Percentiles rank a stretch among this genome's conserved stretches.
phyloP scores from a whole-genome alignment of 2,113 vertebrate genomes.

The Oreochromis aureus region DNA sequence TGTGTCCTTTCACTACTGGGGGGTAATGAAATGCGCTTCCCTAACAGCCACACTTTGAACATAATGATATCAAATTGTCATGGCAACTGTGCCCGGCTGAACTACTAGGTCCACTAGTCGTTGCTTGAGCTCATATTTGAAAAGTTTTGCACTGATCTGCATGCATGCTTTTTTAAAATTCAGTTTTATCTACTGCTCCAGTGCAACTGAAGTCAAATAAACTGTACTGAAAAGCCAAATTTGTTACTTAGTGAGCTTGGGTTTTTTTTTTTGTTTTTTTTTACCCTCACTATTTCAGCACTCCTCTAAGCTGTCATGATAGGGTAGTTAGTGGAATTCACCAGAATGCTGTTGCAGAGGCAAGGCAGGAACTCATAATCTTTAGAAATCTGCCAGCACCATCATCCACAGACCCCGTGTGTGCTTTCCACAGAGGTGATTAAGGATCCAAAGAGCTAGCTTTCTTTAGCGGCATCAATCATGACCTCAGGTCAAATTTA shows the following conservation, averaged over 20 bases:
- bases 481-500: not conserved
- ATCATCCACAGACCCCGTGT: not conserved
- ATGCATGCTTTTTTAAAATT: not conserved
- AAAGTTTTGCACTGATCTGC: not conserved
- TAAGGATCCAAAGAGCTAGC: not conserved
- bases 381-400: not conserved
- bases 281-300: not conserved
- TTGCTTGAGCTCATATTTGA: not conserved
- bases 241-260: not conserved
- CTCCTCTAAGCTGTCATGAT: not conserved
- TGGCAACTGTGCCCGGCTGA: not conserved
- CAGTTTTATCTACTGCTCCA: not conserved
- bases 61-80: not conserved
- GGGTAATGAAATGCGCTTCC: not conserved
- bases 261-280: rapidly evolving
- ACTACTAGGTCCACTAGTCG: not conserved
- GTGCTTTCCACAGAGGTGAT: not conserved
- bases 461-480: not conserved
- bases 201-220: not conserved
- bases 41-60: not conserved
- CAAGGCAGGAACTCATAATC: not conserved
- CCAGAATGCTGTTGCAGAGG: not conserved
- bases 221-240: not conserved
- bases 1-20: not conserved
- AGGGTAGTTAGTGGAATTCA: not conserved